A percentile compares a stretch with the other conserved stretches of the same genome.
Evolutionary conservation across 2,888 invertebrate species (phyloP).

Genomic region (Polydrusus pterygomalis): DNA sequence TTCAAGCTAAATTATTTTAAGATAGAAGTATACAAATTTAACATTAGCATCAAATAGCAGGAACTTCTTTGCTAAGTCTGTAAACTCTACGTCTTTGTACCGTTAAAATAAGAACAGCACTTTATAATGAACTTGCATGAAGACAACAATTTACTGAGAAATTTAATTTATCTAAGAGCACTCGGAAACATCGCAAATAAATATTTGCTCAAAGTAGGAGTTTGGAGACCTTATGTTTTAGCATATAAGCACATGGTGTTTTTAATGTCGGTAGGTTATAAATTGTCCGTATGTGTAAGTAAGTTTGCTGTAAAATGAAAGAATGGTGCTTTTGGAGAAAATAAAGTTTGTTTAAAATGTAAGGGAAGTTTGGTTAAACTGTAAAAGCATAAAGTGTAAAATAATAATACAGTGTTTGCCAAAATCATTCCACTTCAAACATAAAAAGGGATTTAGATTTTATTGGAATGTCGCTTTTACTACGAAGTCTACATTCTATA

Average conservation of each 20-base stretch:
- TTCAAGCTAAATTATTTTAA: not conserved
- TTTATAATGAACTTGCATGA: conserved; percentile 47
- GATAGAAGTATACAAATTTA: conserved; percentile 1
- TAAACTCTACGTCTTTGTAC: conserved; percentile 22
- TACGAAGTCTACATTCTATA: no score
- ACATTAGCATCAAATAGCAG: conserved; percentile 16
- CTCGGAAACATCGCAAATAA: conserved; percentile 51
- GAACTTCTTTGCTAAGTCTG: conserved; percentile 15
- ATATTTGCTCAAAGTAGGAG: conserved; percentile 48
- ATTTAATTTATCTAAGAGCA: conserved; percentile 56
- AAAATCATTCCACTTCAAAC: no score
- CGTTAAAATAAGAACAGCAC: conserved; percentile 31
- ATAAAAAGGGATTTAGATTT: no score
- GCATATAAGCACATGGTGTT: conserved; percentile 37
- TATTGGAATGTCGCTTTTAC: no score
- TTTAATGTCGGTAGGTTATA: conserved; percentile 48
- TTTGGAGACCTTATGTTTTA: conserved; percentile 28
- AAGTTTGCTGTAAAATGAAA: conserved; percentile 38
- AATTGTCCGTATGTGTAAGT: conserved; percentile 26
- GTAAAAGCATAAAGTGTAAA: no score
- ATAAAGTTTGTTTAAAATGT: not conserved
- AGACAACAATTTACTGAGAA: conserved; percentile 51
- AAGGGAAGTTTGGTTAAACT: no score
- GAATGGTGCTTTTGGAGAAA: conserved; percentile 38
- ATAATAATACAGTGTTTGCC: no score